These are phyloP conservation scores for Rhabdomys dilectus DNA, from an alignment of 2,113 vertebrate species.

Conservation along the genomic window DNA sequence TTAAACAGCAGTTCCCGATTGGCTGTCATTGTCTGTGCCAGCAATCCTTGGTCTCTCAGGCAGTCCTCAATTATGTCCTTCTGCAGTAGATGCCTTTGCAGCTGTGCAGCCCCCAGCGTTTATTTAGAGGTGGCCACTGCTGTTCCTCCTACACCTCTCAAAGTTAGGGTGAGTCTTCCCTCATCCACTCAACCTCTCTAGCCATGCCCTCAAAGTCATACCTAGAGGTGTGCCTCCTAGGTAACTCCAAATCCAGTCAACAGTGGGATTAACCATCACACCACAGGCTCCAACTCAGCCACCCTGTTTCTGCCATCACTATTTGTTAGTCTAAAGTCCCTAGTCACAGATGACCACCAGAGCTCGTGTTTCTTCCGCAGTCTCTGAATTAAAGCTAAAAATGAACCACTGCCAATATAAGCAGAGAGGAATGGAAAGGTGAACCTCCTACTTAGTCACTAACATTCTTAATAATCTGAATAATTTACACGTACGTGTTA, in stretches of 20 bases:
- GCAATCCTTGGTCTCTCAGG: no score
- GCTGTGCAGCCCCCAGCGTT: no score
- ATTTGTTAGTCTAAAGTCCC: not conserved
- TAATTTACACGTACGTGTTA: not conserved
- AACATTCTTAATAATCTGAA: slow-evolving; percentile 15
- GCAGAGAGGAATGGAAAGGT: not conserved
- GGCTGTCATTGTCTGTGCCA: no score
- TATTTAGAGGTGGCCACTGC: no score
- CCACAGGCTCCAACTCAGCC: not conserved
- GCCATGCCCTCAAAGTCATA: not conserved
- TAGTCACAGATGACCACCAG: not conserved
- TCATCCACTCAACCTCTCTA: no score
- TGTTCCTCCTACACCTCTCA: no score
- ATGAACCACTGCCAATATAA: not conserved
- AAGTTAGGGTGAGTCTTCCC: not conserved
- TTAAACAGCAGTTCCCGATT: no score
- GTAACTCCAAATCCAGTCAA: not conserved
- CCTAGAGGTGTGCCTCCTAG: not conserved
- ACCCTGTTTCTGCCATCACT: not conserved
- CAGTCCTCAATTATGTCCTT: no score
- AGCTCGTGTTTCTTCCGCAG: not conserved
- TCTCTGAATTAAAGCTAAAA: slow-evolving; percentile 31
- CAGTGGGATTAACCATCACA: not conserved
- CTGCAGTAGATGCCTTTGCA: no score
- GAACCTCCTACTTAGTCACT: not conserved